Base-by-base conservation (phyloP, 1,140 invertebrate genomes). In the Scaptomyza pallida region DNA sequence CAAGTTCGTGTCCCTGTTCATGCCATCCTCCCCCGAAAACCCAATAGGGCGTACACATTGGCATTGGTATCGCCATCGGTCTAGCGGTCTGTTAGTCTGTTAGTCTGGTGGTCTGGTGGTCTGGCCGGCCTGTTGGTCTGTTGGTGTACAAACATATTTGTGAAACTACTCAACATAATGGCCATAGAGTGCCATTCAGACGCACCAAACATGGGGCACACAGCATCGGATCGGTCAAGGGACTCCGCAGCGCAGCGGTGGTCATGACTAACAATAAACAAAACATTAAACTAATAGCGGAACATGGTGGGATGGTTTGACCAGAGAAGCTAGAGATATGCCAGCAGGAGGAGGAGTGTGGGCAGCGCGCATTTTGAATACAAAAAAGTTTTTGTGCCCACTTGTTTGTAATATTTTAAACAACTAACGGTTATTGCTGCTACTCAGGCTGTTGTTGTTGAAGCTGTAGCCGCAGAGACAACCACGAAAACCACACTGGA, bases 281-380 rank as follows among this genome's bases (percentile, higher is more conserved):
- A 86, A 88, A 88, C 81, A 86, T 88, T 86, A 86, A 86, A 86
- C 81, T 86, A 86, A 86, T 86, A 88, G 82, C 81, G 82, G 64
- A 55, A 63, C 50, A 70, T 70, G 9, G 26, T 70, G 67, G 50
- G 23, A 33, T 44, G 60, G 21, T 21, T 15, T 54, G 43, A 59
- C 8, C 40, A 51, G 68, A 65, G 55, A 37, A 51, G 33, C 40
- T 33, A 12, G 9, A 35, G 40, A 6, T 6, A 19, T 12, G 10
- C 23, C 3, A 5, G 45, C n/a, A 47, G 35, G 13, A 41, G 13
- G 15, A 13, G 19, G 23, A 45, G 61, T 23, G 35, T 43, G 47
- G 40, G 50, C 59, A 52, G 45, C 12, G 33, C 12, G 33, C 33
- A 65, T 71, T 56, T 68, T 62, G 43, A 48, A 71, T 64, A 44